Evolutionary conservation across 2,888 invertebrate species (phyloP).

Genomic region (Gortyna flavago): DNA sequence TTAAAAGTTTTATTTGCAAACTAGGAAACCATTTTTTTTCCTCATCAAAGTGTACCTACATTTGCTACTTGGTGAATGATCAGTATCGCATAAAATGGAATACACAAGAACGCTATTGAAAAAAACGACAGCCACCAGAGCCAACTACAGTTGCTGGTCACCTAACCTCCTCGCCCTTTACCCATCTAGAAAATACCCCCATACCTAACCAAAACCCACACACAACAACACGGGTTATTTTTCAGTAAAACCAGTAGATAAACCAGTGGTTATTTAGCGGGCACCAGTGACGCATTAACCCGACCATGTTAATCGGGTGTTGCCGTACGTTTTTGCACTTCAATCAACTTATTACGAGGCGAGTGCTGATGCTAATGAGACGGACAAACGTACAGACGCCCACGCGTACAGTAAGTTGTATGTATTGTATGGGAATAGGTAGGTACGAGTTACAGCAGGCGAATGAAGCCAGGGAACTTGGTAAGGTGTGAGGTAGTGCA

Average conservation of each 20-base stretch:
- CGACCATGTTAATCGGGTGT: constrained; percentile 76
- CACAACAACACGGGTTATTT: neutral
- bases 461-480: neutral
- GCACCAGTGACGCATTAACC: constrained; percentile 74
- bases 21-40: neutral
- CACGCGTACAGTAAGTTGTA: constrained; percentile 53
- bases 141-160: too few species aligned
- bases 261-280: constrained; percentile 70
- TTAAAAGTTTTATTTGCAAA: neutral
- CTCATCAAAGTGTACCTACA: too few species aligned
- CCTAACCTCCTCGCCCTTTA: neutral
- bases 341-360: constrained; percentile 87
- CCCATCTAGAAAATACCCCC: neutral
- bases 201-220: neutral
- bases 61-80: too few species aligned
- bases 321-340: constrained; percentile 85
- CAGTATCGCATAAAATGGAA: too few species aligned
- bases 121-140: too few species aligned
- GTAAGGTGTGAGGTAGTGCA: neutral
- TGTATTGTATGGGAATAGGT: neutral
- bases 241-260: constrained; percentile 27
- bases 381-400: constrained; percentile 61
- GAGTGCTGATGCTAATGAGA: constrained; percentile 78
- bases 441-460: neutral
- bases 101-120: too few species aligned